Base-by-base conservation (phyloP, 2,113 vertebrate species). In the Phrynocephalus versicolor region DNA sequence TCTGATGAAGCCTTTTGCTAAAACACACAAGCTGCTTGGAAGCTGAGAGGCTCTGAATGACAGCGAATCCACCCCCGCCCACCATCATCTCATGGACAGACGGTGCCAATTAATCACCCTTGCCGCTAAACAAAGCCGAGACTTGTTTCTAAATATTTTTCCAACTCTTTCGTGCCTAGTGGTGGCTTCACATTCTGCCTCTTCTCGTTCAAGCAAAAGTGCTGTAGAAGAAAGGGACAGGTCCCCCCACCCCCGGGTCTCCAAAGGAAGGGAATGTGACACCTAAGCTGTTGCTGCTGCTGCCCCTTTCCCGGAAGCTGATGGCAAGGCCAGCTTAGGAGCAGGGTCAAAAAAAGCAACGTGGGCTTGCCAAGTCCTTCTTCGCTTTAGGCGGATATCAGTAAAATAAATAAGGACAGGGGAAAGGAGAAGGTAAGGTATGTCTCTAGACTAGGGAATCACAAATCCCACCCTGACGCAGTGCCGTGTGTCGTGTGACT, bases 101-200 rank as follows among this genome's bases (percentile, higher is more conserved):
- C 57, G 62, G 55, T 80, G 58, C 30, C 69, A 79, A 80, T 64
- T 80, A 71, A 85, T 35, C 67, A 64, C 30, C n/a, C 77, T 64
- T 51, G 76, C 16, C 7, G 37, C 21, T 62, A 80, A 85, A 80
- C 67, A 72, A 51, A 51, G 10, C 2, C 18, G 67, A 3, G 27
- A 64, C 69, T 79, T 64, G 33, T 64, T 72, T 62, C 77, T 72
- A 79, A 60, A 85, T 72, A 79, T 85, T 45, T 67, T 85, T 72
- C 65, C 37, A 71, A 35, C 78, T 64, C 77, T 35, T 45, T 33
- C 27, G 72, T 79, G 79, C 76, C 27, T 27, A 69, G 77, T 30
- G 79, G 84, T 72, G 72, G 67, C 37, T 62, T 51, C 30, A 7
- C 8, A 79, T 35, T 64, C 37, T 73, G 69, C 37, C 57, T 62